Evolutionary conservation across 2,888 invertebrate species (phyloP).

Genomic region (Cataglyphis cursor): DNA sequence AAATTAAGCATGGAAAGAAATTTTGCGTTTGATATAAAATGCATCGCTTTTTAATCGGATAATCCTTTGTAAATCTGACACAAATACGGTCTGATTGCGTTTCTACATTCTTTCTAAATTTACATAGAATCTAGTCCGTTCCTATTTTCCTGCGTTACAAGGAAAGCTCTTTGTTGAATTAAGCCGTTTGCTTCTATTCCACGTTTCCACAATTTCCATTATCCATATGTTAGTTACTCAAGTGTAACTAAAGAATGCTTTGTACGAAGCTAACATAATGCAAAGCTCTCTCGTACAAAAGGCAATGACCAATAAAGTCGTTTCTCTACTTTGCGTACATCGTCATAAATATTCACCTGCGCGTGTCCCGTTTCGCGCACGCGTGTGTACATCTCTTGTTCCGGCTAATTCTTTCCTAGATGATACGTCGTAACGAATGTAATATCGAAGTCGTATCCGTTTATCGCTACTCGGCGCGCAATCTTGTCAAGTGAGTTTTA

Average conservation of each 20-base stretch:
- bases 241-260: slow-evolving; percentile 51
- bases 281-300: background rate
- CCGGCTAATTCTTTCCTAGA: slow-evolving; percentile 20
- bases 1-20: slow-evolving; percentile 50
- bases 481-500: slow-evolving; percentile 32
- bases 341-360: slow-evolving; percentile 5
- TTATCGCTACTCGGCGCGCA: slow-evolving; percentile 35
- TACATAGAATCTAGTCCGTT: slow-evolving; percentile 1
- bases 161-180: slow-evolving; percentile 47
- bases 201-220: slow-evolving; percentile 41
- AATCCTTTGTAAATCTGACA: slow-evolving; percentile 12
- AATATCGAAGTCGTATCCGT: slow-evolving; percentile 36
- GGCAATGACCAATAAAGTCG: slow-evolving; percentile 14
- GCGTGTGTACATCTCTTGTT: background rate
- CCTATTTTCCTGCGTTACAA: background rate
- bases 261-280: slow-evolving; percentile 42
- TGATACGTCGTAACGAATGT: slow-evolving; percentile 17
- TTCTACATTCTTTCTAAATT: slow-evolving; percentile 42
- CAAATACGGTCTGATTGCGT: slow-evolving; percentile 44
- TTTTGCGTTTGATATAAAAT: slow-evolving; percentile 54
- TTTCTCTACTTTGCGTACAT: slow-evolving; percentile 15
- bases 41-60: slow-evolving; percentile 63
- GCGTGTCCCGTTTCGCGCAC: background rate
- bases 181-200: slow-evolving; percentile 38
- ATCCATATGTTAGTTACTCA: slow-evolving; percentile 46